Evolutionary conservation across 2,797 vertebrate genomes (phyloP).

Genomic region (Syndactyla subalaris): DNA sequence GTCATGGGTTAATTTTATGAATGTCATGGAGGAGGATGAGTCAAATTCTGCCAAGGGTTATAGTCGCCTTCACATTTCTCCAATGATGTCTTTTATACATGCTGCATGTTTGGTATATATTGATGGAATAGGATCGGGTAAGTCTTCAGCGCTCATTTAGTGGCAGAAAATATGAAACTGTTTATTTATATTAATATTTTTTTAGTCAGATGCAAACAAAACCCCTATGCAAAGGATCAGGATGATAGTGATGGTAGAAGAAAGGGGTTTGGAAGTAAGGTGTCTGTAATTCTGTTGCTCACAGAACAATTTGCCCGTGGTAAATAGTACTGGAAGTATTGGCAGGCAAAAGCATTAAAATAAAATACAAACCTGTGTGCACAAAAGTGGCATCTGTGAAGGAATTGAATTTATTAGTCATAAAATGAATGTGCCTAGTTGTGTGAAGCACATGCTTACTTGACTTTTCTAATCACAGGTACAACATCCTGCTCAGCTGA

Average conservation of each 20-base stretch:
- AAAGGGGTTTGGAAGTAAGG: neutral
- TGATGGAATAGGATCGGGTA: conserved; percentile 95
- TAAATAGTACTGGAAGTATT: neutral
- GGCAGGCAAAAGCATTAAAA: neutral
- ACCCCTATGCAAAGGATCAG: neutral
- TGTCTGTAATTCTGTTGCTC: neutral
- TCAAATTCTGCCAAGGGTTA: conserved; percentile 68
- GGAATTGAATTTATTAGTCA: neutral
- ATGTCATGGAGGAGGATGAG: conserved; percentile 80
- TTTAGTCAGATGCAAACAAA: neutral
- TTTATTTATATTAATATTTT: neutral
- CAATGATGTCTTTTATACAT: conserved; percentile 88
- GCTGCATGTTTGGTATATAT: conserved; percentile 94
- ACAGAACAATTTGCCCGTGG: neutral
- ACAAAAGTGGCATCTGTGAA: neutral
- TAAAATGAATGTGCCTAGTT: neutral
- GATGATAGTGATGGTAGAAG: neutral
- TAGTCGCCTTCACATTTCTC: conserved; percentile 76
- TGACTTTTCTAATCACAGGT: conserved; percentile 75
- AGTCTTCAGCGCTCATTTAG: neutral
- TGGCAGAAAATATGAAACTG: neutral
- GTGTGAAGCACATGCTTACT: neutral
- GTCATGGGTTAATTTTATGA: conserved; percentile 95
- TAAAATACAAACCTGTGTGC: neutral
- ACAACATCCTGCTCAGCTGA: conserved; percentile 86